Evolutionary conservation across 2,797 vertebrate species (phyloP), one percentile per base, ranked within the genome.

Genomic region (Coendou prehensilis): DNA sequence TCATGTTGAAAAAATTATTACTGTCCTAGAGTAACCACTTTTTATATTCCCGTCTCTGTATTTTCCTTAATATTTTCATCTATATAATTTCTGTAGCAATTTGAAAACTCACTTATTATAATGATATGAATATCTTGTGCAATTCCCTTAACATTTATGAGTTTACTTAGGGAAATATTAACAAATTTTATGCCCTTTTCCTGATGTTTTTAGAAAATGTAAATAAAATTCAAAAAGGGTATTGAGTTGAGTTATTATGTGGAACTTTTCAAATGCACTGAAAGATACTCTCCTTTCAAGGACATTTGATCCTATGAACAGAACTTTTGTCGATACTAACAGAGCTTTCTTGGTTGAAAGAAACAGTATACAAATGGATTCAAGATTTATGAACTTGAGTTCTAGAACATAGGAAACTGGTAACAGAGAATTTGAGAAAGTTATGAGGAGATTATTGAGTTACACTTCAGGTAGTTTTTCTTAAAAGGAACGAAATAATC

Each of bases 401-500:
- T 75, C 26, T 87, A 54, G 3, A 88, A 75, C 5, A 92, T 1
- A 75, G 0, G 26, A 80, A 76, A 0, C 47, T 57, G 41, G 9
- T 73, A 57, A 73, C n/a, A 90, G 67, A 85, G 6, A 76, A 86
- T 83, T 93, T 89, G 14, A 61, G 54, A 90, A 91, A 78, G 57
- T 78, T 95, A 18, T 15, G 67, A 41, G 37, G 50, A 63, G 50
- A 87, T 87, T 83, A 81, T 56, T 92, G 84, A 96, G 17, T 57
- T 93, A 56, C 6, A 50, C 37, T 90, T 89, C 73, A 85, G 33
- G 3, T 45, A 47, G n/a, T 45, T 95, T 93, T 93, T 90, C 41
- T 88, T 41, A 56, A 93, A 94, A 82, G n/a, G 22, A 95, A 73
- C 93, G 5, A 71, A 83, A 95, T 93, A 64, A 22, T 82, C 7